These are phyloP conservation scores for Chloroceryle aenea DNA, from an alignment of 2,113 vertebrate species.

Conservation along the genomic window DNA sequence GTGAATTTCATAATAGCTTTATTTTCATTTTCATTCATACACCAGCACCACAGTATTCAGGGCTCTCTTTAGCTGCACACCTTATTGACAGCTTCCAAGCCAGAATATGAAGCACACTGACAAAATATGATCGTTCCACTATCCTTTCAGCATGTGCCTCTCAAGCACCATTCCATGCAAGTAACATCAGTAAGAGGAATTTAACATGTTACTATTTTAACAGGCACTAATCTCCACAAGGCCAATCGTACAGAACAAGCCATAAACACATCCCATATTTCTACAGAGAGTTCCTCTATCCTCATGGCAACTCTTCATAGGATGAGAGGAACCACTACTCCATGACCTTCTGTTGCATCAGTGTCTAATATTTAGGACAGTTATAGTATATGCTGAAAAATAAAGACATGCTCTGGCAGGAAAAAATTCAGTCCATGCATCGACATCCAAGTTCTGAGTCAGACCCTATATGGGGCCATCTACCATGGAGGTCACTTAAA, in stretches of 20 bases:
- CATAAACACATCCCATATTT: neutral
- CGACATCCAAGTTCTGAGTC: neutral
- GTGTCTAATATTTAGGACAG: neutral
- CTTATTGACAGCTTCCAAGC: neutral
- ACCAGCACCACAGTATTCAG: neutral
- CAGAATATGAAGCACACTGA: neutral
- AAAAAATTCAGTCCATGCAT: neutral
- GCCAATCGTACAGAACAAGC: slow-evolving; percentile 15
- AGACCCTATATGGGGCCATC: neutral
- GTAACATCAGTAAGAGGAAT: slow-evolving; percentile 51
- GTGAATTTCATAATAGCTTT: neutral
- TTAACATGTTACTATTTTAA: slow-evolving; percentile 64
- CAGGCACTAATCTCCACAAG: slow-evolving; percentile 46
- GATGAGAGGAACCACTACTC: neutral
- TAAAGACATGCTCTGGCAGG: neutral
- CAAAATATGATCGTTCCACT: neutral
- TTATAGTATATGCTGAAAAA: neutral
- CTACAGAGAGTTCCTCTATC: neutral
- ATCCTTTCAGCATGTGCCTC: neutral
- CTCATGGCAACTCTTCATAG: neutral
- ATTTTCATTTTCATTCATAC: neutral
- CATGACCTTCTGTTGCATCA: neutral
- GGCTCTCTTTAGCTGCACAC: neutral
- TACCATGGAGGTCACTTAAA: neutral
- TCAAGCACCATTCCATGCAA: slow-evolving; percentile 42